These are phyloP conservation scores for Cervus canadensis DNA, from an alignment of 2,113 vertebrate genomes.

Conservation along the genomic window DNA sequence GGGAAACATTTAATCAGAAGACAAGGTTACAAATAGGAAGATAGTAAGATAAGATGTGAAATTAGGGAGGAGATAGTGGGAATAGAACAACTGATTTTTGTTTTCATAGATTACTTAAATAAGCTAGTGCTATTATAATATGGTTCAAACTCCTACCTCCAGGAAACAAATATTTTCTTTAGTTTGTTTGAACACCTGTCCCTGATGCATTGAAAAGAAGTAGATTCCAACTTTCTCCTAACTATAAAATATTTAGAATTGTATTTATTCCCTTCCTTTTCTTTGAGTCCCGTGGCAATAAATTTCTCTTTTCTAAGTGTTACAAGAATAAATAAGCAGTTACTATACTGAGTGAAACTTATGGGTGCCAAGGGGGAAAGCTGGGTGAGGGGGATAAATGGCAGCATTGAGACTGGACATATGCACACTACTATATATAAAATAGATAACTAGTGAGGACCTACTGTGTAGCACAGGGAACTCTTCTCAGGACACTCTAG, in stretches of 20 bases:
- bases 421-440: not conserved
- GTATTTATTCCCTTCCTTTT: not conserved
- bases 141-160: not conserved
- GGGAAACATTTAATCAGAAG: not conserved
- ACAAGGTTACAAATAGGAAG: not conserved
- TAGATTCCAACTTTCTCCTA: not conserved
- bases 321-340: not conserved
- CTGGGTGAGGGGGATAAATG: not conserved
- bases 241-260: not conserved
- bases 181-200: not conserved
- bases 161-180: conserved; percentile 8
- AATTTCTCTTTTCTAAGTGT: conserved; percentile 1
- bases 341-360: not conserved
- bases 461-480: not conserved
- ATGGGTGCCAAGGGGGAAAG: not conserved
- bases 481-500: not conserved
- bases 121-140: not conserved
- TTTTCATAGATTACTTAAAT: conserved; percentile 4
- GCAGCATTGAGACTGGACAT: not conserved
- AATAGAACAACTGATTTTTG: not conserved
- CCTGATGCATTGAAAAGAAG: not conserved
- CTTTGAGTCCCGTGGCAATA: not conserved
- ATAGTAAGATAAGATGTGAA: not conserved
- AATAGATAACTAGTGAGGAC: not conserved
- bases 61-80: not conserved